Base-by-base conservation (phyloP, 2,797 vertebrate genomes). In the Poeciliopsis turneri region DNA sequence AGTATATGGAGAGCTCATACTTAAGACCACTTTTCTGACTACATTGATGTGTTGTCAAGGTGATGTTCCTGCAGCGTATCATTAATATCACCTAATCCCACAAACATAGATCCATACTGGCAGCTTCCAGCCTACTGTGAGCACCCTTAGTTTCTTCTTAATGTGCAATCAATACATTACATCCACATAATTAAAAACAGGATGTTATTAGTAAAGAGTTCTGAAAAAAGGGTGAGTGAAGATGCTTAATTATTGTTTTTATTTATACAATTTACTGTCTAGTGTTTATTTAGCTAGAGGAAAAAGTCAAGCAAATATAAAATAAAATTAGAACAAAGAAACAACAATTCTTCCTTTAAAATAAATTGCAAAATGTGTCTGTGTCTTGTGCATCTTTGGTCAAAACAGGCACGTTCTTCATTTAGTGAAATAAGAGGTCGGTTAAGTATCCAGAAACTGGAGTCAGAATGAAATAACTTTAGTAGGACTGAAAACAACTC, bases 41-140 rank as follows among this genome's bases (percentile, higher is more conserved):
- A 15, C 33, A 20, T 33, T 7, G 33, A 36, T 72, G 68, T 55
- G 15, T 33, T 66, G 57, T 75, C 72, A 59, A 18, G 43, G 18
- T 78, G 15, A 76, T 74, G 39, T 74, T 78, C 53, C 57, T 69
- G 28, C 59, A 66, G 45, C 74, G 75, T 78, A n/a, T 75, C 55
- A 51, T 71, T 74, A 79, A 77, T 74, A 25, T 9, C 43, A 25
- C 12, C 77, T 70, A 74, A 78, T 84, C 76, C 49, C 59, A 75
- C 82, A 82, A 72, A 80, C 79, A 89, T 64, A 43, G 51, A 80
- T 81, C 43, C 51, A 69, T 41, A 16, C 68, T 64, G 55, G 72
- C 30, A 82, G 55, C 72, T 75, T 5, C 41, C 61, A 75, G 59
- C 78, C 11, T 47, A 33, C 23, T 84, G 72, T 79, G 70, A 82